A percentile compares a stretch with the other conserved stretches of the same genome.
Conservation (phyloP, 2,113 vertebrate genomes). For the Neopipo cinnamomea region DNA sequence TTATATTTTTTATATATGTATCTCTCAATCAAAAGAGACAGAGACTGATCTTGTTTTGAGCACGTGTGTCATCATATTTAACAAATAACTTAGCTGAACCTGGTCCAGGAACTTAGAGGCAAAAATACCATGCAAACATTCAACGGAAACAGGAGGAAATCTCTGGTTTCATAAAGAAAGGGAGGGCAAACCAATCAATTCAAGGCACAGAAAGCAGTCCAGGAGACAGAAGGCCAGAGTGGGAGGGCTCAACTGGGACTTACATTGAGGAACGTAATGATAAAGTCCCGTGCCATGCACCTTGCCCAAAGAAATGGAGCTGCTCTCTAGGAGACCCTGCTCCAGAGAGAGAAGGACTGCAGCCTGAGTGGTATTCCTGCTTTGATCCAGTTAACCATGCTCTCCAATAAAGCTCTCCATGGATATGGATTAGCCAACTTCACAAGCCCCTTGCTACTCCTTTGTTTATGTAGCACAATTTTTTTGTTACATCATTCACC, state of each 20-base stretch:
- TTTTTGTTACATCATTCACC: neutral
- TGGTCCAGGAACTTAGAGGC: neutral
- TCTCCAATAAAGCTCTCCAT: neutral
- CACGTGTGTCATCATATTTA: neutral
- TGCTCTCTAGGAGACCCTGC: neutral
- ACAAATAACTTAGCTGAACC: neutral
- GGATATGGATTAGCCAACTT: neutral
- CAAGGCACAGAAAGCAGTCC: neutral
- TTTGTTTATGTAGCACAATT: neutral
- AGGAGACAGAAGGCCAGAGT: neutral
- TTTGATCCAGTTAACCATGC: neutral
- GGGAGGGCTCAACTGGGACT: neutral
- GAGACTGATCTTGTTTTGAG: neutral
- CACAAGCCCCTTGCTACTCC: neutral
- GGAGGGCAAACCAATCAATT: neutral
- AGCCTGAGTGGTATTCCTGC: neutral
- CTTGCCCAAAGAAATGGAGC: neutral
- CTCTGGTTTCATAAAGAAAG: neutral
- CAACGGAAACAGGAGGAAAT: neutral
- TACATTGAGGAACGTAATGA: neutral
- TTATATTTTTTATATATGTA: neutral
- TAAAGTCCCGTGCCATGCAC: rapidly evolving
- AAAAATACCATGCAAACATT: neutral
- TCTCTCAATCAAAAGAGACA: neutral
- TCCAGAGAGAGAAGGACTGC: neutral